phyloP scores from a whole-genome alignment of 2,888 invertebrate genomes.

The Cryptus armator region DNA sequence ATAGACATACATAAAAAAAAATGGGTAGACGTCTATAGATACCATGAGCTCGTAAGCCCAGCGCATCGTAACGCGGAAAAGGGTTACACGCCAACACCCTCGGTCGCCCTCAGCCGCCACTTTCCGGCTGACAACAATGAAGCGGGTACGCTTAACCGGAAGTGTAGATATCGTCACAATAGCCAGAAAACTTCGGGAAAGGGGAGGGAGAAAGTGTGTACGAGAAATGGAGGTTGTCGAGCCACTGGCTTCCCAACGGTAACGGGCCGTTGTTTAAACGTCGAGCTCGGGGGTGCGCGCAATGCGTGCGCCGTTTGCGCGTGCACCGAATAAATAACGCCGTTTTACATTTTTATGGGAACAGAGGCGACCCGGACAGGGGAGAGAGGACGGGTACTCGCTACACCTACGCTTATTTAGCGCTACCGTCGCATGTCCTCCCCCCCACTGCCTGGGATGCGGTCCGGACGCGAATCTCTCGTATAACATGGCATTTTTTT shows the following conservation, averaged over 20 bases:
- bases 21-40: not conserved
- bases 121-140: constrained; percentile 58
- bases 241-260: not conserved
- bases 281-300: not conserved
- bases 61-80: constrained; percentile 16
- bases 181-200: constrained; percentile 41
- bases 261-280: constrained; percentile 7
- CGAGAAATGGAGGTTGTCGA: constrained; percentile 18
- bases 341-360: constrained; percentile 80
- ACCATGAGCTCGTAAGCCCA: not conserved
- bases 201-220: not conserved
- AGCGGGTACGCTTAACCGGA: constrained; percentile 47
- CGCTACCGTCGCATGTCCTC: constrained; percentile 19
- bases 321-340: constrained; percentile 80
- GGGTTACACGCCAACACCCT: constrained; percentile 17
- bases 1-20: not conserved
- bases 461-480: not conserved
- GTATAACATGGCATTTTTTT: not conserved
- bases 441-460: not conserved
- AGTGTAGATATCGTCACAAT: constrained; percentile 55
- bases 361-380: constrained; percentile 36
- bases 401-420: constrained; percentile 68
- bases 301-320: constrained; percentile 42
- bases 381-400: constrained; percentile 55
- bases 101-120: constrained; percentile 9